Conservation (phyloP, 2,888 invertebrate genomes). For the Candidula unifasciata region DNA sequence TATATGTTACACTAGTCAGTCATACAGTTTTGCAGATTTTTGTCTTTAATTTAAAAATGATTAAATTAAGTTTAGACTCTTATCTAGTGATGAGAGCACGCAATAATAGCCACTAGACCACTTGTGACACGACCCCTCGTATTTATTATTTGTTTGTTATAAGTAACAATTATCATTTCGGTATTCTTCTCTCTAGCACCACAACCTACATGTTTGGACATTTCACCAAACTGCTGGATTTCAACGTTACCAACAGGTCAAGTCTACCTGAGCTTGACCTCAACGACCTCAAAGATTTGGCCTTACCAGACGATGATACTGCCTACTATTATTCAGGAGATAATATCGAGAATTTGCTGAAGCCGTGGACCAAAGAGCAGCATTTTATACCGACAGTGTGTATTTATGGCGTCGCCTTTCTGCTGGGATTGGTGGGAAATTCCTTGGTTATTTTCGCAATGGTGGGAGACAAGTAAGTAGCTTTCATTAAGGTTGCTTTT, state of each 20-base stretch:
- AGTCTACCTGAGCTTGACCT: slow-evolving; percentile 19
- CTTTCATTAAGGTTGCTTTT: too few relatives aligned
- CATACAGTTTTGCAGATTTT: too few relatives aligned
- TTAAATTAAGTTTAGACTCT: too few relatives aligned
- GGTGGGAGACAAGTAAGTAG: slow-evolving; percentile 26
- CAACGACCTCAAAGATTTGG: slow-evolving; percentile 5
- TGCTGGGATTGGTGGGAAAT: slow-evolving; percentile 19
- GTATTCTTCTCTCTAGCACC: not conserved
- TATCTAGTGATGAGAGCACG: too few relatives aligned
- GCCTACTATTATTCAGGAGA: slow-evolving; percentile 62
- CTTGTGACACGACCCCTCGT: too few relatives aligned
- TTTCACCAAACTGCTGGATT: not conserved
- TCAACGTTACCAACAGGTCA: slow-evolving; percentile 3
- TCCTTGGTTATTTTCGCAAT: slow-evolving; percentile 42
- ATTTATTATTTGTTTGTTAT: too few relatives aligned
- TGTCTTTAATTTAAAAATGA: too few relatives aligned
- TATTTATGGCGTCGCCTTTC: slow-evolving; percentile 14
- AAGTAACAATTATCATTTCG: too few relatives aligned
- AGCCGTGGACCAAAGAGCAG: slow-evolving; percentile 62
- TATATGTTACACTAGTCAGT: too few relatives aligned
- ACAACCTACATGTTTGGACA: not conserved
- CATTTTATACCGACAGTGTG: slow-evolving; percentile 61
- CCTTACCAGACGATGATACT: not conserved
- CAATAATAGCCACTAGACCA: too few relatives aligned
- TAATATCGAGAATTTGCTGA: slow-evolving; percentile 58